Base-by-base conservation (phyloP, 2,113 vertebrate genomes). In the Scomber japonicus region DNA sequence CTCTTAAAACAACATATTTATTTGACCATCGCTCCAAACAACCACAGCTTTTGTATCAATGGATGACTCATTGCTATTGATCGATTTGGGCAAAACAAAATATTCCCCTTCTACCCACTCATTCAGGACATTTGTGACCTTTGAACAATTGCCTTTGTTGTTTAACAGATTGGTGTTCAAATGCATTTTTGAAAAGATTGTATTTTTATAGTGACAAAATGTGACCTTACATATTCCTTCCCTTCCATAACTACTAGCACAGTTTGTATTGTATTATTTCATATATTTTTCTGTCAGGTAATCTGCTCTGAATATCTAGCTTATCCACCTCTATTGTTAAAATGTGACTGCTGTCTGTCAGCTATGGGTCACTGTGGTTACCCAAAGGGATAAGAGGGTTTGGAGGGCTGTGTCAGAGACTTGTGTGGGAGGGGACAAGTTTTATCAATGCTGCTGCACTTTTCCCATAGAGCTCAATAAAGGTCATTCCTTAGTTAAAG, bases 401-500 rank as follows among this genome's bases (percentile, higher is more conserved):
- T 7, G 30, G 10, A 11, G 19, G 10, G 46, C 19, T 24, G 17
- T 21, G 7, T 62, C 45, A 53, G 21, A 80, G 56, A 64, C 27
- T 15, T 21, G 40, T 71, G 44, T 17, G 56, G 65, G 72, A 70
- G 53, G 62, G 62, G 61, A 21, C 24, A 70, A 19, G 0, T 83
- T 71, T 51, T 77, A 75, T 71, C 68, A 65, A 12, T 55, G 69
- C 71, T 78, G 17, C 45, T 60, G 63, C 30, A 70, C 66, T 72
- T 72, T 35, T 21, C 60, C 57, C 17, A 51, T 11, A 30, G 40
- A 69, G 66, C 53, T 85, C 78, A 80, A 72, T 86, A 81, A 82
- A 89, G 83, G 81, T 86, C 81, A 86, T 62, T 75, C 31, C 48
- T 75, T 69, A 75, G 75, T 83, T 70, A 72, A 71, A 81, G 68